Evolutionary conservation across 2,797 vertebrate species (phyloP).

Genomic region (Brachyrhaphis roseni): DNA sequence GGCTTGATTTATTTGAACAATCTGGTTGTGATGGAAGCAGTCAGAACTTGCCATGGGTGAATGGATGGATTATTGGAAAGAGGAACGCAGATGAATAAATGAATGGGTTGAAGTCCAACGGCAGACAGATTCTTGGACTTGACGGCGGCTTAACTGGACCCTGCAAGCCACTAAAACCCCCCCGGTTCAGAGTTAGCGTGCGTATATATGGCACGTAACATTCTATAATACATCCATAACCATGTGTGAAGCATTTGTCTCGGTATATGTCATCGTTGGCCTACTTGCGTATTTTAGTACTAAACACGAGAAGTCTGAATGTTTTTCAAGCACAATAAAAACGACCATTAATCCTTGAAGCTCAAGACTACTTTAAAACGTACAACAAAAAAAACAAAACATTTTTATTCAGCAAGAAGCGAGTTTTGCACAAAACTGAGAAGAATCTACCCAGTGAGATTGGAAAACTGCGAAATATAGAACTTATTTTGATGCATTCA

Average conservation of each 20-base stretch:
- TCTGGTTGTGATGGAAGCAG: constrained; percentile 68
- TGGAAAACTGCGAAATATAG: not conserved
- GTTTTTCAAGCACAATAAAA: constrained; percentile 3
- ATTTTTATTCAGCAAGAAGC: not conserved
- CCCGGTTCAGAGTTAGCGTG: constrained; percentile 8
- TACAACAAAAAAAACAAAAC: not conserved
- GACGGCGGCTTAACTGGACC: constrained; percentile 67
- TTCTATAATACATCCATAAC: not conserved
- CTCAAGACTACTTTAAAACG: not conserved
- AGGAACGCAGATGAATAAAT: constrained; percentile 38
- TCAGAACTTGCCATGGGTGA: constrained; percentile 49
- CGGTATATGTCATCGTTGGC: constrained; percentile 30
- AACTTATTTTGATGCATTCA: not conserved
- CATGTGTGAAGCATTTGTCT: constrained; percentile 37
- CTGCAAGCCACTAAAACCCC: constrained; percentile 23
- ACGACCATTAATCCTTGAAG: not conserved
- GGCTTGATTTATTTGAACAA: constrained; percentile 66
- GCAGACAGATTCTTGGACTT: constrained; percentile 74
- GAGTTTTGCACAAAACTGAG: not conserved
- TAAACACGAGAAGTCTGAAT: constrained; percentile 3
- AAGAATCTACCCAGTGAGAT: too few species aligned
- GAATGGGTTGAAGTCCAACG: constrained; percentile 60
- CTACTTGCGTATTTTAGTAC: constrained; percentile 41
- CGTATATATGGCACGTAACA: constrained; percentile 3
- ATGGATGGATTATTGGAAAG: constrained; percentile 37